phyloP scores from a whole-genome alignment of 2,888 invertebrate species.

The Glaucopsyche alexis region DNA sequence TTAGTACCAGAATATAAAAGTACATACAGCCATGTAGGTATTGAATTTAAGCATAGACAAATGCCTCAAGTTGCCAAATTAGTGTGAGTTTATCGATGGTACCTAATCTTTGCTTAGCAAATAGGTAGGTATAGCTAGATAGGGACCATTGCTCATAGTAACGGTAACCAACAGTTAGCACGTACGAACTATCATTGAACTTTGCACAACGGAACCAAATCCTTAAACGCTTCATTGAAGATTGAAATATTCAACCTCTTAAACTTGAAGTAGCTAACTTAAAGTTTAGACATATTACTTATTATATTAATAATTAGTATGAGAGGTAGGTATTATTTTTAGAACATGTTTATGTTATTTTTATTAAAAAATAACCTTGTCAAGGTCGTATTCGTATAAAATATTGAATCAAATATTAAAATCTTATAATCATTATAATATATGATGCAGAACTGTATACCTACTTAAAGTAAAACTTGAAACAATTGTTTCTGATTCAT shows the following conservation, averaged over 20 bases:
- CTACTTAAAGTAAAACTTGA: neutral
- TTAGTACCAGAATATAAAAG: no score
- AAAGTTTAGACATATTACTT: neutral
- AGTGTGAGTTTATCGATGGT: neutral
- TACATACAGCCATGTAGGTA: no score
- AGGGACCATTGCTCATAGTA: neutral
- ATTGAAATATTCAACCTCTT: neutral
- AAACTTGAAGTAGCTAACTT: neutral
- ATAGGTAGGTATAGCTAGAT: neutral
- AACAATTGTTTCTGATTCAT: neutral
- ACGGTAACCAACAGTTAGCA: slow-evolving; percentile 19
- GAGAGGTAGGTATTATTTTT: neutral
- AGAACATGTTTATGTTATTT: neutral
- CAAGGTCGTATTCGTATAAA: neutral
- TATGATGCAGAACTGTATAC: neutral
- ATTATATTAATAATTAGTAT: neutral
- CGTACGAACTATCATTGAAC: slow-evolving; percentile 23
- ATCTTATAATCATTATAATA: neutral
- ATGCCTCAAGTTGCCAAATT: no score
- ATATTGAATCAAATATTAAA: neutral
- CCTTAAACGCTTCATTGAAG: neutral
- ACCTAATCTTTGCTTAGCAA: neutral
- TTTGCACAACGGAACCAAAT: slow-evolving; percentile 30
- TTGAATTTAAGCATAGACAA: no score
- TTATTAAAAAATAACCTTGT: neutral